phyloP scores from a whole-genome alignment of 2,888 invertebrate species.

The Atrina japonica region DNA sequence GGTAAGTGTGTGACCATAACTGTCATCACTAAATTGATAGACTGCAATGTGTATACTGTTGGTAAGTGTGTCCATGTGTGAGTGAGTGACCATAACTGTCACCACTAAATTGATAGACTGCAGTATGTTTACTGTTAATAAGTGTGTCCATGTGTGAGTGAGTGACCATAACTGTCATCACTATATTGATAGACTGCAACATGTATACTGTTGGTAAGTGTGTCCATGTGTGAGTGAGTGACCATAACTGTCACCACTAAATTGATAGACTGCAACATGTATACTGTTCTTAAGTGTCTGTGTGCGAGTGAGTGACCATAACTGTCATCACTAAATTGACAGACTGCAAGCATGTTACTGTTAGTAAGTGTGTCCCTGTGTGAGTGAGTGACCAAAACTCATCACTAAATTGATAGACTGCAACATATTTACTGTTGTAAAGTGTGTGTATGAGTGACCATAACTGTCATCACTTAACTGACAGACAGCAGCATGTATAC shows the following conservation, averaged over 20 bases:
- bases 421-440: constrained; percentile 97
- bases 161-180: constrained; percentile 93
- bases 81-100: no score
- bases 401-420: constrained; percentile 97
- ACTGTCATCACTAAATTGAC: constrained; percentile 95
- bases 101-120: constrained; percentile 97
- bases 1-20: constrained; percentile 91
- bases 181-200: constrained; percentile 97
- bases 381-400: constrained; percentile 93
- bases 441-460: no score
- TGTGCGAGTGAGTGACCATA: no score
- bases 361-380: constrained; percentile 89
- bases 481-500: constrained; percentile 98
- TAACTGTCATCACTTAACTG: constrained; percentile 94
- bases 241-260: constrained; percentile 93
- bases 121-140: constrained; percentile 97
- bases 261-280: constrained; percentile 97
- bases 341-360: constrained; percentile 98
- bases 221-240: no score
- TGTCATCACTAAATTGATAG: constrained; percentile 95
- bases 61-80: constrained; percentile 84
- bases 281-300: constrained; percentile 93
- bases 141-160: constrained; percentile 80
- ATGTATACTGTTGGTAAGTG: constrained; percentile 96
- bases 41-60: constrained; percentile 98